Evolutionary conservation across 2,888 invertebrate genomes (phyloP), one percentile per base, ranked within the genome.

Genomic region (Cremastobaeus sp.): DNA sequence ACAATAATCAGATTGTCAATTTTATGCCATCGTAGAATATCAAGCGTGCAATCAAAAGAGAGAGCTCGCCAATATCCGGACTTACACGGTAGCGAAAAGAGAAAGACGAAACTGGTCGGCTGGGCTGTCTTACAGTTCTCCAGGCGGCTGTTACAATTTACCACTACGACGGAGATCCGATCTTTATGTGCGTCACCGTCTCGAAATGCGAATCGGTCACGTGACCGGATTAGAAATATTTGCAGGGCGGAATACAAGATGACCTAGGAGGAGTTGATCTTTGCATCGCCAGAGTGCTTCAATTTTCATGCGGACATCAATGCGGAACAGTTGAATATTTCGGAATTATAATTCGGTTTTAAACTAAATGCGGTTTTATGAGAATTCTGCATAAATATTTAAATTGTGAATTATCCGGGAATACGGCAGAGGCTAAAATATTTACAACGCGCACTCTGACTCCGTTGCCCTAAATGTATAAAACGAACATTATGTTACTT

Each of bases 331-430:
- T 59, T 54, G 52, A 54, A 69, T 69, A 37, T 66, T 69, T 52
- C 34, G 17, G 39, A 45, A 69, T 69, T 50, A 52, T 69, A 69
- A 69, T 69, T 60, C 45, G 45, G 37, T 60, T 69, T 60, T 52
- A 52, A 60, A 60, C 54, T 60, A 45, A 60, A 69, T 54, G 52
- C 39, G 60, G 52, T 45, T 69, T 54, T 43, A 69, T 69, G 54
- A 32, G 69, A 60, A 60, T 69, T 60, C 47, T 11, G 18, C 18
- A 54, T 60, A 54, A 59, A 69, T 69, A 60, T 69, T 69, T 69
- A 54, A 69, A 69, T 37, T 54, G 30, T 15, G 54, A 69, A 60
- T 60, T 60, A 69, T 60, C 60, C 54, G 32, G 21, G 12, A 45
- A 69, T 60, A 54, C 54, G 45, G 32, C 8, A 45, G 37, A 54